Base-by-base conservation (phyloP, 2,113 vertebrate species). In the Solea senegalensis region DNA sequence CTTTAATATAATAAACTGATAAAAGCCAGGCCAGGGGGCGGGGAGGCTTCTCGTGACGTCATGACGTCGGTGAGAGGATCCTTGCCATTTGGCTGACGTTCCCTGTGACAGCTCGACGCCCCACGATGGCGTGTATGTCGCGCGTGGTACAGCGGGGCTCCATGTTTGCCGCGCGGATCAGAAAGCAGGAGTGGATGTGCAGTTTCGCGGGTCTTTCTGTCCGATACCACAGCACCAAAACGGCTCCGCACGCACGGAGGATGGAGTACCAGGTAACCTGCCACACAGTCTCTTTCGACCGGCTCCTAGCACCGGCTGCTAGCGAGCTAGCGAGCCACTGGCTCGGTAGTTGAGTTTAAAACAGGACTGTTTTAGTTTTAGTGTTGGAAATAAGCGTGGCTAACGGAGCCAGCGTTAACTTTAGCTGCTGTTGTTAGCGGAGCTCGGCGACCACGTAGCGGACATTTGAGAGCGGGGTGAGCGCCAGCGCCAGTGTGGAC, bases 241-340 rank as follows among this genome's bases (percentile, higher is more conserved):
- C 93, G 1, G 95, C 93, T 0, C 91, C 87, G 41, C 92, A 67
- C 12, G 87, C 89, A 14, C 93, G 94, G 0, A 88, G 89, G 50
- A 96, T 95, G 95, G 96, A 97, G 67, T 97, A 98, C 63, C 96
- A 96, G 95, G 96, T 98, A 83, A 16, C 53, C 15, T 0, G 4
- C 1, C 2, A 1, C 6, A 9, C 40, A 7, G 8, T 0, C 21
- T 13, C 16, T 1, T 4, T 26, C 8, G 5, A 0, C 3, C 52
- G 21, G 3, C 4, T n/a, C n/a, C 27, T n/a, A 12, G 9, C 12
- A 12, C 12, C 28, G 44, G 56, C 34, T 59, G 61, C 68, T 80
- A 81, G 48, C 71, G 1, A 48, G 80, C 78, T 87, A 81, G 72
- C 80, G 77, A 72, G 69, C 59, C 9, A 8, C 12, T 9, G 1